Evolutionary conservation across 2,113 vertebrate genomes (phyloP).

Genomic region (Cinclus mexicanus): DNA sequence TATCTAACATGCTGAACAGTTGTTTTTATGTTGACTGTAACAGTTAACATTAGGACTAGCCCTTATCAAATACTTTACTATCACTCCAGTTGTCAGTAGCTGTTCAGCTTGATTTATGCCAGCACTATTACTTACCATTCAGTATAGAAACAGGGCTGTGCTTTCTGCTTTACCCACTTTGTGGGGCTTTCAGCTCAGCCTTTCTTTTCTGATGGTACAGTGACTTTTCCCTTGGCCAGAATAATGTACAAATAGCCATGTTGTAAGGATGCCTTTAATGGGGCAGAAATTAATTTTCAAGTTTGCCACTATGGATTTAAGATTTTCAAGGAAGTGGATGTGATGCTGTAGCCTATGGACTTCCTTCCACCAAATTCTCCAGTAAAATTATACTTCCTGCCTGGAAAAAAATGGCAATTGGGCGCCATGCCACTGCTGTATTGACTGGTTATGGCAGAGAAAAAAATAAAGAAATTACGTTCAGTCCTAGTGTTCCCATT

Average conservation of each 20-base stretch:
- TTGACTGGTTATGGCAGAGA: neutral
- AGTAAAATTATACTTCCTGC: neutral
- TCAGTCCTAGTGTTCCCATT: neutral
- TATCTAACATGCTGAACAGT: neutral
- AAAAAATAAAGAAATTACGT: neutral
- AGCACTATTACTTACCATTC: neutral
- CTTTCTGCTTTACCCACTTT: neutral
- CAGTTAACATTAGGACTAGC: neutral
- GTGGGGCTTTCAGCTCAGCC: neutral
- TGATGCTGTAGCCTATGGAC: neutral
- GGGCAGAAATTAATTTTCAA: neutral
- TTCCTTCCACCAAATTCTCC: neutral
- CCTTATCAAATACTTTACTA: neutral
- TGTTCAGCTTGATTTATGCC: neutral
- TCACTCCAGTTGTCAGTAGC: neutral
- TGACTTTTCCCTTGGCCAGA: neutral
- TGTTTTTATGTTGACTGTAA: neutral
- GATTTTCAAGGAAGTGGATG: neutral
- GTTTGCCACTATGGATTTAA: neutral
- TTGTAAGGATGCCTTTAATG: neutral
- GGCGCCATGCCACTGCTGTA: neutral
- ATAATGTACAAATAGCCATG: neutral
- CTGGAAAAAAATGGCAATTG: neutral
- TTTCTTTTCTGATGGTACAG: neutral
- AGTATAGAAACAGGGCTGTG: neutral